Base-by-base conservation (phyloP, 2,113 vertebrate species). In the Boulengeromyrus knoepffleri region DNA sequence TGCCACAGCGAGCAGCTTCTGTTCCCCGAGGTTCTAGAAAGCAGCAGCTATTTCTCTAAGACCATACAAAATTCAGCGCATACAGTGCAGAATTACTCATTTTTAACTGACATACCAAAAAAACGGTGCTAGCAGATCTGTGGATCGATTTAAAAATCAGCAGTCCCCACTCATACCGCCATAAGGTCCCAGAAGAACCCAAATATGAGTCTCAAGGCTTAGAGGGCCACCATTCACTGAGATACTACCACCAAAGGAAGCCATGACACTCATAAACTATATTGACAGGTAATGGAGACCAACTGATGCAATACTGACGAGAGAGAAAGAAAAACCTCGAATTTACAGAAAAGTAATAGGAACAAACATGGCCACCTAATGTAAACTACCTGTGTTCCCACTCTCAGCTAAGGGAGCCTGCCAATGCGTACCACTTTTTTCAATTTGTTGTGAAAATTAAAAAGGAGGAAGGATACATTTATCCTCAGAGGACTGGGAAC, bases 51-150 rank as follows among this genome's bases (percentile, higher is more conserved):
- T 21, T 53, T 70, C 52, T 42, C 39, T 47, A 66, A 45, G 19
- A 66, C 87, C 39, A 45, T 19, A 27, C 52, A 88, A 13, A 88
- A 87, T 87, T 87, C 50, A 36, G n/a, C 10, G 31, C 50, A 24
- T 31, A 50, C 85, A 56, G 45, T 87, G 47, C 50, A 53, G 39
- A 87, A 87, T 53, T 53, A 87, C 24, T 27, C n/a, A 87, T 36
- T 87, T 87, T 87, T 53, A 87, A 53, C 50, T 87, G 47, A 53
- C 47, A 36, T 53, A 39, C 21, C 24, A 52, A 87, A 87, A 86
- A 83, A 47, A 85, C 3, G 7, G 24, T n/a, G 45, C 24, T 45
- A 85, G 83, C 83, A 85, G 42, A 85, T 46, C 47, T 85, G 45
- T 47, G 39, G 83, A 47, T 47, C 19, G 45, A 85, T 85, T 4